A percentile compares a stretch with the other conserved stretches of the same genome.
Conservation (phyloP, 2,113 vertebrate species). For the Pteronura brasiliensis region DNA sequence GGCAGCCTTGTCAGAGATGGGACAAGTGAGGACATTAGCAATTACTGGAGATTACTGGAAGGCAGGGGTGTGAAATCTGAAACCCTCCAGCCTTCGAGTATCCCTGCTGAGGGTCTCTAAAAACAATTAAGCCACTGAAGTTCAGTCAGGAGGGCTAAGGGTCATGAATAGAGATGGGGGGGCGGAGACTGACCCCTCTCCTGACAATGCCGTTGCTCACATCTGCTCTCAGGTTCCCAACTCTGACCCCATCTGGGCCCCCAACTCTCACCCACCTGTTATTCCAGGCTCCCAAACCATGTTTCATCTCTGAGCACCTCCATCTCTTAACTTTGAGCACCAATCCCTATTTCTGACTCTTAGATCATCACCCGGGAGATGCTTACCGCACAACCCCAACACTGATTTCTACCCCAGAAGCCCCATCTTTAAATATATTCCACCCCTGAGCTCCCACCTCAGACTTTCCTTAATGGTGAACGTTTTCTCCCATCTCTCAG, state of each 20-base stretch:
- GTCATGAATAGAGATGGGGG: background rate
- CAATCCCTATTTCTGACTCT: background rate
- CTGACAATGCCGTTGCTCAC: background rate
- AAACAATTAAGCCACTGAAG: conserved; percentile 7
- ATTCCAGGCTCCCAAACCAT: background rate
- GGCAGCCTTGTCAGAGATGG: background rate
- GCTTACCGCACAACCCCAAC: background rate
- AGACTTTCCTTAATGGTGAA: background rate
- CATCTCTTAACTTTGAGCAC: background rate
- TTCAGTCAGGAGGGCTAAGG: background rate
- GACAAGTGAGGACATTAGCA: background rate
- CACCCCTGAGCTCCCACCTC: background rate
- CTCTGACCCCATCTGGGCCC: background rate
- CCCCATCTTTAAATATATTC: background rate
- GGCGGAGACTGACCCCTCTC: background rate
- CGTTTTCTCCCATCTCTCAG: background rate
- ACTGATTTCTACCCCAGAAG: background rate
- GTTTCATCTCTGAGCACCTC: background rate
- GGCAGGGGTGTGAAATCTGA: background rate
- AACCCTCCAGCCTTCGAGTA: background rate
- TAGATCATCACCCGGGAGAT: background rate
- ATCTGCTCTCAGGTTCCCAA: background rate
- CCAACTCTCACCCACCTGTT: conserved; percentile 35
- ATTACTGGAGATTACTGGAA: background rate
- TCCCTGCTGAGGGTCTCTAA: conserved; percentile 19